Percentiles rank a stretch among this genome's conserved stretches.
These are phyloP conservation scores for Onthophagus taurus DNA, from an alignment of 1,140 invertebrate genomes.

Conservation along the genomic window DNA sequence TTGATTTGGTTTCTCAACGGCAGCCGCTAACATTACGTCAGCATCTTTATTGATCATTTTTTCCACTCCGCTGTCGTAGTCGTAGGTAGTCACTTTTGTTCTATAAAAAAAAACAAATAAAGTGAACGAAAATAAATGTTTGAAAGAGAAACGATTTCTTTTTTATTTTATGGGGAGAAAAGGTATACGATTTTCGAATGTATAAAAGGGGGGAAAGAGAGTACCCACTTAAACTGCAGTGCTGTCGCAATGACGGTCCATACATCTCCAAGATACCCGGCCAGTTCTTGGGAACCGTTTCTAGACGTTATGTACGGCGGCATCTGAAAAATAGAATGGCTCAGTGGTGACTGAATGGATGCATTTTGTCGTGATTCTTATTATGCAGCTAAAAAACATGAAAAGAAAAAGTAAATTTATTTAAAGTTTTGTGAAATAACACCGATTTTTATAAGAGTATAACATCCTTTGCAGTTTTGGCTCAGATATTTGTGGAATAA, in stretches of 20 bases:
- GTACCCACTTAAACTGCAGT: conserved; percentile 24
- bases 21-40: conserved; percentile 27
- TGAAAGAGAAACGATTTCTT: not conserved
- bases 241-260: conserved; percentile 24
- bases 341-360: too few relatives aligned
- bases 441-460: too few relatives aligned
- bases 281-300: conserved; percentile 17
- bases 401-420: conserved; percentile 4
- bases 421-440: too few relatives aligned
- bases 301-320: conserved; percentile 20
- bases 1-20: conserved; percentile 19
- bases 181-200: not conserved
- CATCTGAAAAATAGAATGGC: conserved; percentile 26
- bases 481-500: too few relatives aligned
- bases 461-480: too few relatives aligned
- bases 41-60: conserved; percentile 20
- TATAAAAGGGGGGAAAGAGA: not conserved
- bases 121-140: too few relatives aligned
- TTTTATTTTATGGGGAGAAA: too few relatives aligned
- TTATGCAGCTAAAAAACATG: not conserved
- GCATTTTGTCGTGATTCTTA: too few relatives aligned
- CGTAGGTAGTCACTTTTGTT: conserved; percentile 18
- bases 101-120: conserved; percentile 16
- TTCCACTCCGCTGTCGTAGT: conserved; percentile 22
- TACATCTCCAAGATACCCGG: conserved; percentile 27